Evolutionary conservation across 2,113 vertebrate genomes (phyloP).

Genomic region (Pholis gunnellus): DNA sequence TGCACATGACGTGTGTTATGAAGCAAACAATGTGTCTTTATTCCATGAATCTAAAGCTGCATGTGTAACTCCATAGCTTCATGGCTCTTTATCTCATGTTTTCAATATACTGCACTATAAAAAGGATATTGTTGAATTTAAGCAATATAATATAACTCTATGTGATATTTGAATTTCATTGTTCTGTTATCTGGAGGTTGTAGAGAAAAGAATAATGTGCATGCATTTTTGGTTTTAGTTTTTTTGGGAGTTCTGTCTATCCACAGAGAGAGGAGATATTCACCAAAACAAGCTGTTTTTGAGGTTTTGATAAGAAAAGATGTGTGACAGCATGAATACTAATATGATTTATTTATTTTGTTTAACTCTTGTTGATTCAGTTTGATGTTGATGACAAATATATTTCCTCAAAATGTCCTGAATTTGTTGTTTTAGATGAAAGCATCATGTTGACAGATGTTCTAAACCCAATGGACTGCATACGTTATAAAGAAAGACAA

Average conservation of each 20-base stretch:
- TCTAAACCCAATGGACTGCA: constrained; percentile 32
- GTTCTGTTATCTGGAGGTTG: background rate
- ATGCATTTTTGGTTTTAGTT: constrained; percentile 8
- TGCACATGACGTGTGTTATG: background rate
- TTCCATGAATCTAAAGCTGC: background rate
- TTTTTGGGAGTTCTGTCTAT: constrained; percentile 23
- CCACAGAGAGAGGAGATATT: constrained; percentile 30
- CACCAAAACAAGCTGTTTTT: constrained; percentile 50
- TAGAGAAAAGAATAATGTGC: background rate
- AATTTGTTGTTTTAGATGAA: constrained; percentile 25
- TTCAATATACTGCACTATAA: background rate
- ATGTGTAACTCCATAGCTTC: background rate
- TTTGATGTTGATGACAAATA: constrained; percentile 62
- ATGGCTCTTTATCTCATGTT: background rate
- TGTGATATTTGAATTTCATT: background rate
- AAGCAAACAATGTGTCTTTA: background rate
- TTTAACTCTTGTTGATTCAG: constrained; percentile 47
- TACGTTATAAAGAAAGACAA: constrained; percentile 4
- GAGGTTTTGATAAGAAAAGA: constrained; percentile 54
- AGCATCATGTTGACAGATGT: constrained; percentile 41
- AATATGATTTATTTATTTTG: constrained; percentile 51
- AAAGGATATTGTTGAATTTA: background rate
- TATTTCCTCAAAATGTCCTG: constrained; percentile 42
- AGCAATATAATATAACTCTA: background rate
- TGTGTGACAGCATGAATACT: constrained; percentile 62